A percentile compares a stretch with the other conserved stretches of the same genome.
Evolutionary conservation across 1,140 invertebrate species (phyloP).

Genomic region (Ostrea denselamellosa): DNA sequence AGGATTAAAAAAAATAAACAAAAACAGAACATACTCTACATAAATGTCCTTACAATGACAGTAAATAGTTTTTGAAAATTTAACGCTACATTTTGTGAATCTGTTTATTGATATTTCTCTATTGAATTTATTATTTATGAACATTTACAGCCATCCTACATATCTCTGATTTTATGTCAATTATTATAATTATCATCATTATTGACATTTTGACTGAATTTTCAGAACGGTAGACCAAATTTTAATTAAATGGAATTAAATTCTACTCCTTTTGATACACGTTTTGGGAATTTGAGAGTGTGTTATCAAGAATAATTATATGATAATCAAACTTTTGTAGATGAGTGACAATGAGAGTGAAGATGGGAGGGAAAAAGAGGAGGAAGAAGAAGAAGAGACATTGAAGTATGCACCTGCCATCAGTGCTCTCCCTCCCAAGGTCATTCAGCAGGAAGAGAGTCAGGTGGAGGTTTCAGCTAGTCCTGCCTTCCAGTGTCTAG

Average conservation of each 20-base stretch:
- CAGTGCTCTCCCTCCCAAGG: conserved; percentile 74
- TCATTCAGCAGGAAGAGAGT: conserved; percentile 75
- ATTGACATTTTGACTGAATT: background rate
- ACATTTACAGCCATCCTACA: background rate
- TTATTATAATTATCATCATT: too few relatives aligned
- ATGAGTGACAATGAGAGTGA: conserved; percentile 60
- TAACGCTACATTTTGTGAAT: too few relatives aligned
- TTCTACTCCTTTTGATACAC: too few relatives aligned
- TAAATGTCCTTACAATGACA: too few relatives aligned
- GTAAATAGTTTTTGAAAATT: too few relatives aligned
- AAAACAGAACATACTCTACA: too few relatives aligned
- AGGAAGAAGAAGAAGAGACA: conserved; percentile 51
- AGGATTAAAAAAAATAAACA: too few relatives aligned
- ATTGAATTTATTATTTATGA: too few relatives aligned
- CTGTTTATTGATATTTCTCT: too few relatives aligned
- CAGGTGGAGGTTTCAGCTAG: conserved; percentile 78
- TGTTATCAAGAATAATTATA: too few relatives aligned
- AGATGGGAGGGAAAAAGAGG: conserved; percentile 54
- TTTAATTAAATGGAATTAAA: too few relatives aligned
- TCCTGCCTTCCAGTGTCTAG: conserved; percentile 77
- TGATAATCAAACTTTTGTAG: conserved; percentile 23
- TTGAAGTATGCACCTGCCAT: conserved; percentile 70
- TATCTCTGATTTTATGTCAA: background rate
- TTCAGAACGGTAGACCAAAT: background rate
- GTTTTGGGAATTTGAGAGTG: too few relatives aligned